Base-by-base conservation (phyloP, 2,113 vertebrate genomes). In the Erpornis zantholeuca region DNA sequence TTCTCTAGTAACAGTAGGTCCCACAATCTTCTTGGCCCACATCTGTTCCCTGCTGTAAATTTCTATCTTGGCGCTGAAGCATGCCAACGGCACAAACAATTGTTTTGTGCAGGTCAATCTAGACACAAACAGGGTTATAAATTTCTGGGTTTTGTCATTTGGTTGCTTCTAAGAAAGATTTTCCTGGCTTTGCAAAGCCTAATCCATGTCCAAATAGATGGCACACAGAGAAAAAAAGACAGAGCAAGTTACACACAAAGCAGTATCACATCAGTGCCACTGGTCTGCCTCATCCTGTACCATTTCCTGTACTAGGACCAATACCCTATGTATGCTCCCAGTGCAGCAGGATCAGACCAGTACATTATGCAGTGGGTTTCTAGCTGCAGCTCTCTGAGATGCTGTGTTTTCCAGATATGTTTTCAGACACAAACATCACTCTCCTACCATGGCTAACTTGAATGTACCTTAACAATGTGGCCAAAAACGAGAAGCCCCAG, bases 341-440 rank as follows among this genome's bases (percentile, higher is more conserved):
- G 1, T 11, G 22, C 35, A 84, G 15, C 60, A 33, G 18, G 18
- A 38, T 54, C 42, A 65, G 66, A 78, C 1, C 50, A 68, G 38
- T 7, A 15, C 40, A 16, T 60, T 52, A 35, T 21, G 50, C 1
- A 1, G 31, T 0, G 0, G 11, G 19, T 63, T 90, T 70, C 35
- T 29, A 71, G 17, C 61, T 72, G 82, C 57, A 52, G 40, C 16
- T 71, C 47, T 94, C 44, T 6, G 19, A 63, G n/a, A 64, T 3
- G 15, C 25, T n/a, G 42, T 35, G 11, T 23, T 93, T 79, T 72
- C 80, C 38, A 75, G 86, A 53, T 29, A 12, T 15, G 35, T 60
- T 87, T 77, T 64, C 10, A 4, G 40, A 57, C 7, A 61, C 11
- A 85, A 63, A 60, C 23, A 42, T 72, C 61, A 49, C 28, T n/a